Percentiles rank a stretch among this genome's conserved stretches.
Evolutionary conservation across 2,888 invertebrate genomes (phyloP).

Genomic region (Lamellibrachia columna): DNA sequence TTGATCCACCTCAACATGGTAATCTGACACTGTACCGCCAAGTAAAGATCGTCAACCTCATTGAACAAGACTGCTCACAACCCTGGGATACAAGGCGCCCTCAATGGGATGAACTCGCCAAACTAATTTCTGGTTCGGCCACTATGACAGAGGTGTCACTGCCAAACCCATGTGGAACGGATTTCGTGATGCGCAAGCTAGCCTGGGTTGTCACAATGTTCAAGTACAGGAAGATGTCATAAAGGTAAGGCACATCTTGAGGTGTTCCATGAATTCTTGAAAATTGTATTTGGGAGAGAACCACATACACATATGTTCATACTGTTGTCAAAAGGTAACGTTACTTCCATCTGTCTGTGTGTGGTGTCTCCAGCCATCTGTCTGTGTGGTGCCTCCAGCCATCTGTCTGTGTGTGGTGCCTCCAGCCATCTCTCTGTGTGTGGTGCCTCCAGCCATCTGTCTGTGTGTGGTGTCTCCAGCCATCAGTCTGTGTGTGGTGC

Average conservation of each 20-base stretch:
- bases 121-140: not conserved
- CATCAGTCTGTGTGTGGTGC: too few relatives aligned
- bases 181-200: not conserved
- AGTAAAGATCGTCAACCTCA: not conserved
- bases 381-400: too few relatives aligned
- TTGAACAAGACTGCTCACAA: not conserved
- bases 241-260: not conserved
- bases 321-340: too few relatives aligned
- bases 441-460: too few relatives aligned
- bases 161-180: not conserved
- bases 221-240: not conserved
- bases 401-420: too few relatives aligned
- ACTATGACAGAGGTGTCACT: not conserved
- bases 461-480: too few relatives aligned
- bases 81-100: not conserved
- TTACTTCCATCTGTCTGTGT: too few relatives aligned
- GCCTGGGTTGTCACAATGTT: constrained; percentile 1
- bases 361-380: too few relatives aligned
- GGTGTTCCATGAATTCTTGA: too few relatives aligned
- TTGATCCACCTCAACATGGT: not conserved
- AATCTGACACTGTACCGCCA: not conserved
- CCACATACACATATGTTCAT: too few relatives aligned
- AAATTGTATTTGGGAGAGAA: too few relatives aligned
- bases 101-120: not conserved
- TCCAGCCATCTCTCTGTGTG: too few relatives aligned